Conservation (phyloP, 2,113 vertebrate species). For the Perognathus longimembris region DNA sequence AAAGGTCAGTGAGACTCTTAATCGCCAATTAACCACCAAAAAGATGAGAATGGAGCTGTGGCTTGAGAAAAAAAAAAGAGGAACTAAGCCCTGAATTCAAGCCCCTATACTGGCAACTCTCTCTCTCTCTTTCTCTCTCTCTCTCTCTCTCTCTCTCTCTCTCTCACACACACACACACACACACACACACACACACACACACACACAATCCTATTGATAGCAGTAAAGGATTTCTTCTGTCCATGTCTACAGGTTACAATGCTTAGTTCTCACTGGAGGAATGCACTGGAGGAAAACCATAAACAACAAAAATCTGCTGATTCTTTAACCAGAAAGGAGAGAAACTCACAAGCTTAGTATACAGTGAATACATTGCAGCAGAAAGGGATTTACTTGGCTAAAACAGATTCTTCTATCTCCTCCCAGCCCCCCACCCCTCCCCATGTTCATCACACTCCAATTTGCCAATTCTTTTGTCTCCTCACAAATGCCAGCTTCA, state of each 20-base stretch:
- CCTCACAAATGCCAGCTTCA: not conserved
- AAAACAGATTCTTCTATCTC: not conserved
- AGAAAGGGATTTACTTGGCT: not conserved
- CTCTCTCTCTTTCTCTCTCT: too few species aligned
- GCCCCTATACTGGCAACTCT: too few species aligned
- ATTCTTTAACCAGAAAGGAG: conserved; percentile 54
- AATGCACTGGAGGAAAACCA: conserved; percentile 25
- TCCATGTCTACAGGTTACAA: conserved; percentile 32
- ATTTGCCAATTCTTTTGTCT: conserved; percentile 10
- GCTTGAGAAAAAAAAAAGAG: too few species aligned
- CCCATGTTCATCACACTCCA: not conserved
- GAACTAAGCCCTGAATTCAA: too few species aligned
- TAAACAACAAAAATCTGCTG: conserved; percentile 43
- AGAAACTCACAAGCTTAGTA: not conserved
- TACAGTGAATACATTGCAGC: not conserved
- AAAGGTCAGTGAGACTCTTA: too few species aligned
- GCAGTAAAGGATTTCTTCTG: conserved; percentile 13
- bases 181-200: too few species aligned
- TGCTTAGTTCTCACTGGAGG: conserved; percentile 32
- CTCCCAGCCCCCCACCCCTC: not conserved
- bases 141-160: too few species aligned
- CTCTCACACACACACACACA: too few species aligned
- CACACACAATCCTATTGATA: not conserved
- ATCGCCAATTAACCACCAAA: too few species aligned
- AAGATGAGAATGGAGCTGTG: too few species aligned